Evolutionary conservation across 2,113 vertebrate species (phyloP), one percentile per base, ranked within the genome.

Genomic region (Hoplias malabaricus): DNA sequence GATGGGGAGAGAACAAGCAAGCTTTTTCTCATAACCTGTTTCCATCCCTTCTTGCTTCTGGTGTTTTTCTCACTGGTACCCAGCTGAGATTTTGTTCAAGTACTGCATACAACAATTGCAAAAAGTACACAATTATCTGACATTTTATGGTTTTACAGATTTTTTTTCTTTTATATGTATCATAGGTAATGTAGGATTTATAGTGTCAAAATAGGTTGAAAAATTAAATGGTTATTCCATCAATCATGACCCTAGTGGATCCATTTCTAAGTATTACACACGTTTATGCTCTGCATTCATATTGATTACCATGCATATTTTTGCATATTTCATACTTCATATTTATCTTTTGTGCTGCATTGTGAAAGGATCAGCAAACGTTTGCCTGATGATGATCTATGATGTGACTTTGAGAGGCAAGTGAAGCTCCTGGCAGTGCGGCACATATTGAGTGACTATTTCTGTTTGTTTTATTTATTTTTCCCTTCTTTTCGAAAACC

Each of bases 21-120:
- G 34, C 33, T 43, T 33, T 56, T 75, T 75, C 78, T 82, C 81
- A 82, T 75, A 66, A 65, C 66, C 66, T 69, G 46, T 68, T 71
- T 75, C 14, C 65, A 70, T 66, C 40, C 14, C 57, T 27, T 16
- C 43, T 2, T 43, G 29, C 62, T 74, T 31, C 43, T 53, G 29
- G 8, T 43, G 31, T 75, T 36, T 48, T 12, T 25, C 73, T 36
- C 73, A 48, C 65, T 31, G 34, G 63, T 42, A 63, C 7, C 16
- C 63, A 62, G 38, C 48, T 65, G 31, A 31, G 56, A 9, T 34
- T 9, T 56, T 71, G 34, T 67, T 69, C 50, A 27, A 65, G 79
- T 27, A 78, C 61, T 68, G 63, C 59, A 5, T 43, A 46, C 29
- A 50, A 63, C 19, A 48, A 23, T 16, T 6, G 4, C 14, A 33